Conservation (phyloP, 1,140 invertebrate genomes). For the Caerostris darwini region DNA sequence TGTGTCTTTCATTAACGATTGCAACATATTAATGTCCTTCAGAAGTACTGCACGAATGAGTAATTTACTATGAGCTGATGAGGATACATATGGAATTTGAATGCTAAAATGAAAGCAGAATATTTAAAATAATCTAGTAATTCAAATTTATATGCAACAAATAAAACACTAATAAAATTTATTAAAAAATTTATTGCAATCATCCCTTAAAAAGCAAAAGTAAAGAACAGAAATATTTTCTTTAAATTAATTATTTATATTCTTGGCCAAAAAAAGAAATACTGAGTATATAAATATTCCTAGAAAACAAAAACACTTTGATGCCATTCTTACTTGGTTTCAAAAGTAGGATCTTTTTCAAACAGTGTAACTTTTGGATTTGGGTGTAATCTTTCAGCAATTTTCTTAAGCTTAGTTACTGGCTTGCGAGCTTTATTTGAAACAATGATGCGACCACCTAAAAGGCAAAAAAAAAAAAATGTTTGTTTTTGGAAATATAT, state of each 20-base stretch:
- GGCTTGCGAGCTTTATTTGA: constrained; percentile 73
- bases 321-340: constrained; percentile 80
- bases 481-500: neutral
- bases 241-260: too few species aligned
- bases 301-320: neutral
- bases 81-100: constrained; percentile 82
- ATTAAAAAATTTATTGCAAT: too few species aligned
- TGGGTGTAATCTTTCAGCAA: constrained; percentile 78
- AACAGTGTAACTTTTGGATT: constrained; percentile 81
- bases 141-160: neutral
- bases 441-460: constrained; percentile 72
- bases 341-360: constrained; percentile 83
- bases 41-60: constrained; percentile 82
- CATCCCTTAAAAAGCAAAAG: too few species aligned
- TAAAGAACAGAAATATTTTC: too few species aligned
- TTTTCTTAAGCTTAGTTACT: constrained; percentile 75
- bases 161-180: too few species aligned
- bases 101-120: constrained; percentile 77
- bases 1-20: constrained; percentile 81
- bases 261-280: too few species aligned
- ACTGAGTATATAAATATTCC: too few species aligned
- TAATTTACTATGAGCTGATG: constrained; percentile 82
- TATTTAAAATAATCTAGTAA: neutral
- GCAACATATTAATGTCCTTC: constrained; percentile 81
- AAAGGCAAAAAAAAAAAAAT: neutral